These are phyloP conservation scores for Rousettus madagascariensis DNA, from an alignment of 2,797 vertebrate species.

Conservation along the genomic window DNA sequence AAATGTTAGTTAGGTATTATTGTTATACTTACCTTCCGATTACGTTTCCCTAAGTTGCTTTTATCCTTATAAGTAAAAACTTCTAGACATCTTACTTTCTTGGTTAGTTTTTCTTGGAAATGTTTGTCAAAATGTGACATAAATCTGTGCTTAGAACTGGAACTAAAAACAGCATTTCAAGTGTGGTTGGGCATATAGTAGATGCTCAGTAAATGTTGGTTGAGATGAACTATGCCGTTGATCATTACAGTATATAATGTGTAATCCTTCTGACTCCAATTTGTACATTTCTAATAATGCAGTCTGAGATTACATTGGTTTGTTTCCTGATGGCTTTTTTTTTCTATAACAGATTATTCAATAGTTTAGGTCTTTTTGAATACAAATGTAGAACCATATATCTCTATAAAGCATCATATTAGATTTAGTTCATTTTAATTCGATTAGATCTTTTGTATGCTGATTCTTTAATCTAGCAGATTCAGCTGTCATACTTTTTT, in stretches of 20 bases:
- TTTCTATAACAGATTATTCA: background rate
- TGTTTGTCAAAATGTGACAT: background rate
- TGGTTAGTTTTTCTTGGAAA: conserved; percentile 28
- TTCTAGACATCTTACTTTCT: background rate
- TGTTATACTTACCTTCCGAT: background rate
- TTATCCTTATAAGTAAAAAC: background rate
- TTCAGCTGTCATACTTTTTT: background rate
- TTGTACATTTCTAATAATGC: background rate
- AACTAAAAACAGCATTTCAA: conserved; percentile 5
- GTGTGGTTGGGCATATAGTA: background rate
- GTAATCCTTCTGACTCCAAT: background rate
- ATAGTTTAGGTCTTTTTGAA: background rate
- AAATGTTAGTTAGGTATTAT: background rate
- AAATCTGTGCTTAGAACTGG: background rate
- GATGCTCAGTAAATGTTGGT: background rate
- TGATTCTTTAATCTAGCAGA: conserved; percentile 5
- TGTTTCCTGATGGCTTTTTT: background rate
- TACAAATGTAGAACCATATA: background rate
- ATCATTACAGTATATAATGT: background rate
- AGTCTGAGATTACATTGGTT: background rate
- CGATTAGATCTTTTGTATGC: background rate
- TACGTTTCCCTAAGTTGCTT: background rate
- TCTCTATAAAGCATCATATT: background rate
- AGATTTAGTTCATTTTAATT: conserved; percentile 29
- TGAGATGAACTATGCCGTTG: background rate